Evolutionary conservation across 2,888 invertebrate genomes (phyloP).

Genomic region (Hemaris fuciformis): DNA sequence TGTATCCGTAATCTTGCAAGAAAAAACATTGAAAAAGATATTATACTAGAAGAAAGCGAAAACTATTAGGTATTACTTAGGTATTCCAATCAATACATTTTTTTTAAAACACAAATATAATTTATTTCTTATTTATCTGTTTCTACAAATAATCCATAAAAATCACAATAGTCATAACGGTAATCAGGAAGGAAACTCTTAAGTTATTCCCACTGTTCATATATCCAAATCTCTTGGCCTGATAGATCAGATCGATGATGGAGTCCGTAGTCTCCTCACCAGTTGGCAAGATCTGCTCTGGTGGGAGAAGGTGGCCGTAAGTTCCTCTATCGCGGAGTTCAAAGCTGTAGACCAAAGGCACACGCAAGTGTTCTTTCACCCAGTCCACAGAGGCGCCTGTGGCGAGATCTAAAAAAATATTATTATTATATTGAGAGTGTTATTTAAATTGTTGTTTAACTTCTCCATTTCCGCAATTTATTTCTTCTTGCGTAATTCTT

Average conservation of each 20-base stretch:
- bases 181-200: neutral
- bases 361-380: constrained; percentile 53
- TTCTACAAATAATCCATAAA: neutral
- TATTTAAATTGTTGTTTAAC: no score
- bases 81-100: no score
- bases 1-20: no score
- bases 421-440: no score
- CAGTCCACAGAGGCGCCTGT: constrained; percentile 80
- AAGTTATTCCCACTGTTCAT: constrained; percentile 69
- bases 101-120: neutral
- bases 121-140: neutral
- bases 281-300: constrained; percentile 79
- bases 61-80: no score
- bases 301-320: constrained; percentile 83
- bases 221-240: constrained; percentile 47
- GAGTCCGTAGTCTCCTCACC: constrained; percentile 78
- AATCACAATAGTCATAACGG: neutral
- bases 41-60: no score
- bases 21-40: no score
- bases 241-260: constrained; percentile 59
- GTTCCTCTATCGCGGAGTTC: constrained; percentile 81
- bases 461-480: no score
- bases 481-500: no score
- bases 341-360: constrained; percentile 58
- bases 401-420: constrained; percentile 77